Evolutionary conservation across 2,888 invertebrate genomes (phyloP).

Genomic region (Cartodere bifasciata): DNA sequence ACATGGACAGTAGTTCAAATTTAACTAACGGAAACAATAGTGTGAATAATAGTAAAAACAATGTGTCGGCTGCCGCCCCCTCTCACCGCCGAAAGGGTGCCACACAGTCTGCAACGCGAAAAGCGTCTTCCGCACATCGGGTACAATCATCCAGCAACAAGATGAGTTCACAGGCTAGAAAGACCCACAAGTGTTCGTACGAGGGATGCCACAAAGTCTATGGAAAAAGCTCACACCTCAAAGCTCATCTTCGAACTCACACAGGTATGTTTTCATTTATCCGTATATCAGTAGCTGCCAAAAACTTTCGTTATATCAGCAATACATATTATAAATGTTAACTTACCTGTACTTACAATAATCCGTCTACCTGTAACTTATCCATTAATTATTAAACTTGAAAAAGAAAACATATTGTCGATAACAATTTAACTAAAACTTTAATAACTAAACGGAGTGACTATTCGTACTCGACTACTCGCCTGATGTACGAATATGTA

Average conservation of each 20-base stretch:
- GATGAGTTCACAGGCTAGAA: slow-evolving; percentile 28
- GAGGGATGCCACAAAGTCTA: slow-evolving; percentile 49
- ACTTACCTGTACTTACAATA: no score
- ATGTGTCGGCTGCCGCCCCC: slow-evolving; percentile 12
- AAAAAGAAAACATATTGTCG: no score
- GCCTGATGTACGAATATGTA: no score
- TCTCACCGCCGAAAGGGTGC: slow-evolving; percentile 1
- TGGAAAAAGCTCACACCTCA: slow-evolving; percentile 52
- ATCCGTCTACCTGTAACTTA: no score
- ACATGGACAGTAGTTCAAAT: slow-evolving; percentile 18
- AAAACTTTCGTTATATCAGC: no score
- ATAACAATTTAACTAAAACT: no score
- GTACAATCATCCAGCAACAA: slow-evolving; percentile 20
- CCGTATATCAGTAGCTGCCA: no score
- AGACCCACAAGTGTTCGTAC: slow-evolving; percentile 46
- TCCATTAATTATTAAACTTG: no score
- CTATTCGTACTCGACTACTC: no score
- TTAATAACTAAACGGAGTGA: no score
- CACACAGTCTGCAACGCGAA: slow-evolving; percentile 14
- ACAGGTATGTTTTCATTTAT: slow-evolving; percentile 39
- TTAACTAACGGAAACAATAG: background rate
- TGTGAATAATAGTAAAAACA: no score
- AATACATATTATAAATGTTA: no score
- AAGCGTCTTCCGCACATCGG: slow-evolving; percentile 18
- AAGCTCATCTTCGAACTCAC: slow-evolving; percentile 51